Evolutionary conservation across 2,797 vertebrate genomes (phyloP), one percentile per base, ranked within the genome.

Genomic region (Rhincodon typus): DNA sequence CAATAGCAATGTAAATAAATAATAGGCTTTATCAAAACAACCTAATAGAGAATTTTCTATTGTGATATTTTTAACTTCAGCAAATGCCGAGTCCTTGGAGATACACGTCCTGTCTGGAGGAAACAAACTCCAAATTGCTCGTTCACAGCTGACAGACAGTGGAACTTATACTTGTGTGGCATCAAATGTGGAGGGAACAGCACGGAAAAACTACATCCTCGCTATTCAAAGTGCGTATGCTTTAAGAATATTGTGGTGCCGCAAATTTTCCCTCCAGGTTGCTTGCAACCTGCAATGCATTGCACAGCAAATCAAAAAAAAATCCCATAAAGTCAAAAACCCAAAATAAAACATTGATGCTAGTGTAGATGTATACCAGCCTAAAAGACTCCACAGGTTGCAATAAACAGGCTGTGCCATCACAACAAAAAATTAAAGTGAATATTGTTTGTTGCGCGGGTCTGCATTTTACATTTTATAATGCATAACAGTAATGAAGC

Each of bases 21-120:
- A 93, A 69, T n/a, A 34, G n/a, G 8, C 38, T 93, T 50, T 42
- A 50, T 53, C 70, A 77, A 95, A 53, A 53, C 4, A 74, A 34
- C 27, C 27, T 17, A 3, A 34, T 8, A 77, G 34, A 74, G 70
- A 96, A 42, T 86, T 3, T 23, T 88, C 96, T 95, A 94, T 96
- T 38, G 19, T 77, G 79, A 96, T 53, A 27, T 19, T 4, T 96
- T n/a, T 96, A 57, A 95, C 97, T 96, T 95, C 96, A 99, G 99
- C 98, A 97, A 98, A 98, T 96, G 98, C 98, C 0, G 98, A 98
- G 96, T 99, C 98, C 90, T 97, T 99, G 96, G 98, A 99, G 96
- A 97, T 99, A 97, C 98, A 98, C 97, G 98, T 99, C 97, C 98
- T 99, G 96, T 98, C 98, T 67, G 99, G 98, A 87, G 99, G 99